These are phyloP conservation scores for Urocolius indicus DNA, from an alignment of 2,113 vertebrate genomes.

Conservation along the genomic window DNA sequence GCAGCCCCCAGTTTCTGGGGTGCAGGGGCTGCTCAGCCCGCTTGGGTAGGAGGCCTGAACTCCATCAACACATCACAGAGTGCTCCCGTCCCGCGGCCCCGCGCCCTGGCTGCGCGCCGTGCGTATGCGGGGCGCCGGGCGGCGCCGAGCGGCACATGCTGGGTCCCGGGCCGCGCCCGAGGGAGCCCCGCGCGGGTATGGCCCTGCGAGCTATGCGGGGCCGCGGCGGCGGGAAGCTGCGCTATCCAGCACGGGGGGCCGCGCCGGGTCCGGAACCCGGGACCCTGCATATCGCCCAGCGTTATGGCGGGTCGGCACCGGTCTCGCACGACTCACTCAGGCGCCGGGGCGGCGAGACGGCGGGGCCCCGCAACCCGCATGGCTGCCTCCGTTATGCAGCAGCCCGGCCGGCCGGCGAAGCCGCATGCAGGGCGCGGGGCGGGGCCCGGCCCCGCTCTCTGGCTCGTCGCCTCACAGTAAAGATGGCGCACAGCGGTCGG, in stretches of 20 bases:
- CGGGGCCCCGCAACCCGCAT: constrained; percentile 41
- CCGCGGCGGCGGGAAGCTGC: background rate
- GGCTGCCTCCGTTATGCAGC: background rate
- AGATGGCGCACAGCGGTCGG: constrained; percentile 99
- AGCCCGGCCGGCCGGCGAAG: background rate
- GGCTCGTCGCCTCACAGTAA: constrained; percentile 85
- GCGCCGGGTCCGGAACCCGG: background rate
- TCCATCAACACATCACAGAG: background rate
- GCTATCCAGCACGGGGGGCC: constrained; percentile 57
- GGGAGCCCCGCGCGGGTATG: constrained; percentile 44
- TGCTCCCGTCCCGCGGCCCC: background rate
- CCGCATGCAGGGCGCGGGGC: constrained; percentile 64
- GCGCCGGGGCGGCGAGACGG: constrained; percentile 80
- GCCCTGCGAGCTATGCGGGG: background rate
- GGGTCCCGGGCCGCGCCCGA: background rate
- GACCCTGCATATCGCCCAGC: constrained; percentile 41
- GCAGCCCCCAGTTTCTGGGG: background rate
- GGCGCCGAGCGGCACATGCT: too few relatives aligned
- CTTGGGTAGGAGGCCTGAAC: background rate
- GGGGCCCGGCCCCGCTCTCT: constrained; percentile 74
- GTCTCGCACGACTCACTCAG: constrained; percentile 76
- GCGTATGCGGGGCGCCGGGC: background rate
- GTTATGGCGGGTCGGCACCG: constrained; percentile 62
- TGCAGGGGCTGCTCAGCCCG: accelerated
- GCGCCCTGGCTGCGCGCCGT: too few relatives aligned